Evolutionary conservation across 92 coral and sea anemone species (phyloP).

Genomic region (Muricea muricata): DNA sequence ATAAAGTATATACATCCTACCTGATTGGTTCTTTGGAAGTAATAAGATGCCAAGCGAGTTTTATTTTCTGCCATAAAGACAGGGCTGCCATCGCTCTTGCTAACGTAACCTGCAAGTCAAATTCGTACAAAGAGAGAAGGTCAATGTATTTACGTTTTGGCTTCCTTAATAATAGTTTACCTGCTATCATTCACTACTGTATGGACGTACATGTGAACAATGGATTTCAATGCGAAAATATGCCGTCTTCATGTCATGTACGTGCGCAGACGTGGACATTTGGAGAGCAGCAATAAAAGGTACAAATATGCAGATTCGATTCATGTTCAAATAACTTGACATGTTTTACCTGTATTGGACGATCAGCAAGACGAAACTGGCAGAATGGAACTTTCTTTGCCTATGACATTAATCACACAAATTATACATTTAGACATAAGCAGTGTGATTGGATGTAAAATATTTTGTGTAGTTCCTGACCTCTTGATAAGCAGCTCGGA

Average conservation of each 20-base stretch:
- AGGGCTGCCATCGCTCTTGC: conserved; percentile 96
- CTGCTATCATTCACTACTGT: too few species aligned
- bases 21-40: conserved; percentile 91
- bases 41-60: conserved; percentile 88
- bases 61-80: conserved; percentile 91
- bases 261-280: too few species aligned
- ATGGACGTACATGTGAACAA: too few species aligned
- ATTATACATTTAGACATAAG: neutral
- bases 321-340: too few species aligned
- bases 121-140: neutral
- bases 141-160: neutral
- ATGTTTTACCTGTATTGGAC: conserved; percentile 88
- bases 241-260: too few species aligned
- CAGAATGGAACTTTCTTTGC: conserved; percentile 88
- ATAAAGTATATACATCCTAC: conserved; percentile 39
- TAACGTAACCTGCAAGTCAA: conserved; percentile 73
- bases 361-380: conserved; percentile 90
- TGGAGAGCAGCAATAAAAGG: neutral
- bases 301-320: too few species aligned
- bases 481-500: conserved; percentile 92
- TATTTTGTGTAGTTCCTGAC: conserved; percentile 30
- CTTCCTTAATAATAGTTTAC: neutral
- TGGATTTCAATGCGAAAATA: too few species aligned
- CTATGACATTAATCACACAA: conserved; percentile 29
- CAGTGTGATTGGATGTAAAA: neutral